A percentile compares a stretch with the other conserved stretches of the same genome.
phyloP scores from a whole-genome alignment of 1,140 invertebrate species.

The Meloidogyne exigua region DNA sequence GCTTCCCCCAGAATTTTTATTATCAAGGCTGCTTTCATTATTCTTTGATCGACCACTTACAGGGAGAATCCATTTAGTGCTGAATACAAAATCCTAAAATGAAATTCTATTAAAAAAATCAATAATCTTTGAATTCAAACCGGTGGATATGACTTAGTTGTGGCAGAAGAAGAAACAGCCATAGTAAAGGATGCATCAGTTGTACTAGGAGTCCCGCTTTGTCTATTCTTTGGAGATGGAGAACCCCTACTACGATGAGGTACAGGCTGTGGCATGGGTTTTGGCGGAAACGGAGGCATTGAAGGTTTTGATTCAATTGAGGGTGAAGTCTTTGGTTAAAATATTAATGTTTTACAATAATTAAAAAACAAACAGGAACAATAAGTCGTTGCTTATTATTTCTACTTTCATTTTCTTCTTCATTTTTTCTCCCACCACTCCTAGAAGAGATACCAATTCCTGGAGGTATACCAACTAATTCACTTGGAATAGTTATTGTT shows the following conservation, averaged over 20 bases:
- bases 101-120: too few species aligned
- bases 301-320: constrained; percentile 3
- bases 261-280: neutral
- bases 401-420: neutral
- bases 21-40: neutral
- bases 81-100: constrained; percentile 32
- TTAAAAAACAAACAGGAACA: neutral
- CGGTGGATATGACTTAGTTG: neutral
- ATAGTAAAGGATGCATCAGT: neutral
- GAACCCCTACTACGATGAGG: constrained; percentile 9
- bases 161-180: neutral
- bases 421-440: neutral
- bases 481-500: constrained; percentile 33
- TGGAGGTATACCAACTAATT: constrained; percentile 22
- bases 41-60: constrained; percentile 15
- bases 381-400: neutral
- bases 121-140: neutral
- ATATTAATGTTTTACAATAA: too few species aligned
- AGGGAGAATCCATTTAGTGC: constrained; percentile 37
- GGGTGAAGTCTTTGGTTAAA: too few species aligned
- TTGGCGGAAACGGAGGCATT: constrained; percentile 9
- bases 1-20: neutral
- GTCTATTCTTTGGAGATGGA: neutral
- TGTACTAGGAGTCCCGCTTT: neutral
- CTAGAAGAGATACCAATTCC: neutral